phyloP scores from a whole-genome alignment of 2,888 invertebrate species.

The Morpho achilles region DNA sequence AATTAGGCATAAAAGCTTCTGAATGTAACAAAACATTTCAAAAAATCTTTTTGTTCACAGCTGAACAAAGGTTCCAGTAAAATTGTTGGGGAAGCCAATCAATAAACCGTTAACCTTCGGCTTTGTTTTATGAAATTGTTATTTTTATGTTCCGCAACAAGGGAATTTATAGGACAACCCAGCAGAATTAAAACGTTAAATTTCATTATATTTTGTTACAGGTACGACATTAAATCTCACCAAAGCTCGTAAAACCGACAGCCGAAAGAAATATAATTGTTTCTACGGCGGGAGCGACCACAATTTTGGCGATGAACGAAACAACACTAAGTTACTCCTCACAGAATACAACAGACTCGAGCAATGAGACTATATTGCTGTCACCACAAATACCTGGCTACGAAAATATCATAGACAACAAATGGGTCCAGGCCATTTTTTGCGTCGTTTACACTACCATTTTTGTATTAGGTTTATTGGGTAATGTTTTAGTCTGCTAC shows the following conservation, averaged over 20 bases:
- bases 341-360: too few relatives aligned
- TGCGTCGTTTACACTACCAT: constrained; percentile 89
- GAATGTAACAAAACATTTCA: too few relatives aligned
- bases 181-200: constrained; percentile 36
- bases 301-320: constrained; percentile 53
- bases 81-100: background rate
- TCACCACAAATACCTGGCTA: constrained; percentile 39
- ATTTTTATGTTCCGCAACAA: constrained; percentile 14
- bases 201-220: constrained; percentile 63
- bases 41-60: too few relatives aligned
- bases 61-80: too few relatives aligned
- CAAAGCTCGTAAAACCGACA: constrained; percentile 53
- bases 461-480: constrained; percentile 93
- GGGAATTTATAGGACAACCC: constrained; percentile 12
- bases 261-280: constrained; percentile 47
- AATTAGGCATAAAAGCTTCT: too few relatives aligned
- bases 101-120: constrained; percentile 11
- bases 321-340: constrained; percentile 38
- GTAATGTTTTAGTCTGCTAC: constrained; percentile 94
- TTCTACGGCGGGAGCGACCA: constrained; percentile 36
- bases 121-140: constrained; percentile 9
- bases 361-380: background rate
- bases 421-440: constrained; percentile 84
- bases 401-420: constrained; percentile 81
- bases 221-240: constrained; percentile 51